phyloP scores from a whole-genome alignment of 2,113 vertebrate genomes.

The Elachura formosa region DNA sequence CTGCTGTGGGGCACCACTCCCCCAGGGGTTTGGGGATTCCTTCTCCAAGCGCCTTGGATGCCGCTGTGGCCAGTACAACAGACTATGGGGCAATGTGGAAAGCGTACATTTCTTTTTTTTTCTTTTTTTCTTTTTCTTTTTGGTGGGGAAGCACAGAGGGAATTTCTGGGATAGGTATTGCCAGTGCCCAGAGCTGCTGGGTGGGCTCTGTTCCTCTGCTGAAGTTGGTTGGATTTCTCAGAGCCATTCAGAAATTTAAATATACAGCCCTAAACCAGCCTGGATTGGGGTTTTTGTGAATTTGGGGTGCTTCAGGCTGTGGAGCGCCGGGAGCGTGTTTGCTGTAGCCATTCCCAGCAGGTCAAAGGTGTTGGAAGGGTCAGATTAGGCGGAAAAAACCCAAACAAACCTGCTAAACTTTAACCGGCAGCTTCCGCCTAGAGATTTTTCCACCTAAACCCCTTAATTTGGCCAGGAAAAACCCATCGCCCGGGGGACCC shows the following conservation, averaged over 20 bases:
- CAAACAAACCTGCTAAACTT: conserved; percentile 33
- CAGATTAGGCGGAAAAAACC: rapidly evolving
- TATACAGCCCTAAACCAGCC: background rate
- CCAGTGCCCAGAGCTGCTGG: background rate
- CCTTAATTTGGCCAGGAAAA: background rate
- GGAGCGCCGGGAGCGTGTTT: background rate
- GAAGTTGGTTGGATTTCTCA: conserved; percentile 37
- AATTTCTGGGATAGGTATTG: background rate
- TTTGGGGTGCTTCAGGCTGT: background rate
- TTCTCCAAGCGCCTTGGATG: background rate
- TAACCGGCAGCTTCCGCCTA: background rate
- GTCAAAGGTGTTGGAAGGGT: conserved; percentile 19
- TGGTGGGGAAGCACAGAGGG: background rate
- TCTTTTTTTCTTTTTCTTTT: too few species aligned
- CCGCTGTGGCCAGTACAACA: rapidly evolving
- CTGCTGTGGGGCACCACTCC: rapidly evolving
- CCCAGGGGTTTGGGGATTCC: background rate
- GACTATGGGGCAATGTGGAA: background rate
- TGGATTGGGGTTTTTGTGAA: conserved; percentile 10
- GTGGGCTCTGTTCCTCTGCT: background rate
- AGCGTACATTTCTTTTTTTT: rapidly evolving
- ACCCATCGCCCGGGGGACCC: background rate
- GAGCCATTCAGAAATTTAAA: conserved; percentile 26
- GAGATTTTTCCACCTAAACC: background rate
- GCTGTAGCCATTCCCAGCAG: background rate